Evolutionary conservation across 2,797 vertebrate species (phyloP), one percentile per base, ranked within the genome.

Genomic region (Siniperca scherzeri): DNA sequence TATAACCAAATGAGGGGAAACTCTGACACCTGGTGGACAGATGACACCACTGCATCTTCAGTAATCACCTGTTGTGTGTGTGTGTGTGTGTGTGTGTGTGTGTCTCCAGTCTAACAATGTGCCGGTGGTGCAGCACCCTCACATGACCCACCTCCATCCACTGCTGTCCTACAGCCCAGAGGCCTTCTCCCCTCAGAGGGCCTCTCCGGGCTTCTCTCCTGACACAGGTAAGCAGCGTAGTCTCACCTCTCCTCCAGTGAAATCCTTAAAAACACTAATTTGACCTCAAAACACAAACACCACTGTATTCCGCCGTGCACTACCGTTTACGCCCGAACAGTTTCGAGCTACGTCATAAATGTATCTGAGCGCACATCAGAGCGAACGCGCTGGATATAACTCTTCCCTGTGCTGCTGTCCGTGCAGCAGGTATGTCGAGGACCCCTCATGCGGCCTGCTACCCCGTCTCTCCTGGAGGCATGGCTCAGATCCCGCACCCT

Each of bases 161-260:
- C 96, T 98, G 93, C 96, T 98, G 93, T 97, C 97, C 92, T 98
- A 97, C 95, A 97, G 97, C 93, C 97, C 96, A 0, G 97, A 98
- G 81, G 96, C 96, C 91, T 98, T 98, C 94, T 94, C 97, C 0
- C 97, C 97, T 0, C 96, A 96, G 2, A 97, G 97, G 0, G 95
- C 97, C 0, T 96, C 97, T 0, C 89, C 96, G 0, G 96, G 97
- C 61, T 96, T 98, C 88, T 97, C 97, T 0, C 96, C 97, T 0
- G 97, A 98, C 78, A 89, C 97, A 48, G 97, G 98, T 98, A 76
- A 62, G 52, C n/a, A 0, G 3, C 4, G 11, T 11, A 1, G 38
- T 12, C 11, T 70, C 55, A 14, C 13, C 22, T 69, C 25, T 8
- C 48, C 48, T 40, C 70, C 52, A 14, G 7, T 36, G 14, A 42